Evolutionary conservation across 2,797 vertebrate species (phyloP).

Genomic region (Botia almorhae): DNA sequence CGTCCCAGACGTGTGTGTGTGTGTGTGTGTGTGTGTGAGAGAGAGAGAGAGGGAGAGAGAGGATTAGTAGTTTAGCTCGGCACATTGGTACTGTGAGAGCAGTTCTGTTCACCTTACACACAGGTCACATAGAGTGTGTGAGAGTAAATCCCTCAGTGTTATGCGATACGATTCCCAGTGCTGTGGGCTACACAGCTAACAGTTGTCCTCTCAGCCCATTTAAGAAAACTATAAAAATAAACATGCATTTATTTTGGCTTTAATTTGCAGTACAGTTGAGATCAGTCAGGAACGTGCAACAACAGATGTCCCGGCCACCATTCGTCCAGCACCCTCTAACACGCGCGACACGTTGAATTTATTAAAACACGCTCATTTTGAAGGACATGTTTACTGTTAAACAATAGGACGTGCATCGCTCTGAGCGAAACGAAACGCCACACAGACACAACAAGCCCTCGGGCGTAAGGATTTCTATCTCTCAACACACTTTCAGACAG

Average conservation of each 20-base stretch:
- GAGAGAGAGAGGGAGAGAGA: no score
- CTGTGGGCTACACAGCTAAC: neutral
- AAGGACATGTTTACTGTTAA: conserved; percentile 16
- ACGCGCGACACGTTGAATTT: conserved; percentile 4
- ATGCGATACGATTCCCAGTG: neutral
- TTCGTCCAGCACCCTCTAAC: neutral
- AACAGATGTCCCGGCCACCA: conserved; percentile 14
- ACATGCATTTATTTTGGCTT: neutral
- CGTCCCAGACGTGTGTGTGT: conserved; percentile 61
- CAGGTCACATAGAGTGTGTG: neutral
- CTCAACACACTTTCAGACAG: neutral
- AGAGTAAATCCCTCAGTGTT: neutral
- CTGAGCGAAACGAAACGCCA: neutral
- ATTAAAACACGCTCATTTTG: conserved; percentile 12
- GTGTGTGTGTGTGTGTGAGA: neutral
- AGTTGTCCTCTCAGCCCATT: neutral
- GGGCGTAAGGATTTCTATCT: neutral
- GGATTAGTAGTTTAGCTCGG: conserved; percentile 72
- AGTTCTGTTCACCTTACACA: conserved; percentile 48
- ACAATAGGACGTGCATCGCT: conserved; percentile 9
- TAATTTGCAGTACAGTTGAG: neutral
- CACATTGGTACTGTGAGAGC: conserved; percentile 41
- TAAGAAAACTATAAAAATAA: neutral
- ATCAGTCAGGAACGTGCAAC: no score
- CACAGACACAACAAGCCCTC: conserved; percentile 38